These are phyloP conservation scores for Maconellicoccus hirsutus DNA, from an alignment of 1,140 invertebrate genomes.

Conservation along the genomic window DNA sequence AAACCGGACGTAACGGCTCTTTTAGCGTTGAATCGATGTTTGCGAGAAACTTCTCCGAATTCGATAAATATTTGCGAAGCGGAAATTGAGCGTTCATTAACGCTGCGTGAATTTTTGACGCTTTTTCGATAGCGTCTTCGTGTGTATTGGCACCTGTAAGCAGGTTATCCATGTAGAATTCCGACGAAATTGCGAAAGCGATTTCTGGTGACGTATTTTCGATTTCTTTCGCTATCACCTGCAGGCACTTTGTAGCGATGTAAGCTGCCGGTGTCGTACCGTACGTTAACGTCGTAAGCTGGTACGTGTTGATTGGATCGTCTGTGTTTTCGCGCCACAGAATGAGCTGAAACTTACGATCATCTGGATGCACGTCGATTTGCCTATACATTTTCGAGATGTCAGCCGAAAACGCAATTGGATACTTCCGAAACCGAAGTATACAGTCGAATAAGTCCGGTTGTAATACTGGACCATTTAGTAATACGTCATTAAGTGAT, in stretches of 20 bases:
- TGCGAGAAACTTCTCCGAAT: not conserved
- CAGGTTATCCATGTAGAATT: constrained; percentile 39
- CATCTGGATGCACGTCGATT: constrained; percentile 31
- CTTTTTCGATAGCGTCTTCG: not conserved
- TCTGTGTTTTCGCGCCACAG: constrained; percentile 31
- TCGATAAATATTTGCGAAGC: constrained; percentile 14
- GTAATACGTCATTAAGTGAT: constrained; percentile 34
- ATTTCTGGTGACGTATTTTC: constrained; percentile 29
- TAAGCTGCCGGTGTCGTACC: not conserved
- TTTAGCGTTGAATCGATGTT: not conserved
- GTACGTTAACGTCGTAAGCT: constrained; percentile 33
- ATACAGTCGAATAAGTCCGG: constrained; percentile 31
- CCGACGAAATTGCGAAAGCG: constrained; percentile 29
- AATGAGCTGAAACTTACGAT: constrained; percentile 33
- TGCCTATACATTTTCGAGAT: constrained; percentile 36
- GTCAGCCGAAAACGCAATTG: constrained; percentile 33
- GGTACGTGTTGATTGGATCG: constrained; percentile 30
- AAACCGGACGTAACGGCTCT: not conserved
- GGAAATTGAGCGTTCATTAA: not conserved
- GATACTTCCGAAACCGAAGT: constrained; percentile 31
- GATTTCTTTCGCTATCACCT: constrained; percentile 26
- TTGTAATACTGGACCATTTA: constrained; percentile 30
- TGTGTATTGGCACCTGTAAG: not conserved
- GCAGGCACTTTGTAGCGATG: constrained; percentile 26
- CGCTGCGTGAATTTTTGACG: not conserved